These are phyloP conservation scores for Eriosoma lanigerum DNA, from an alignment of 1,140 invertebrate genomes.

Conservation along the genomic window DNA sequence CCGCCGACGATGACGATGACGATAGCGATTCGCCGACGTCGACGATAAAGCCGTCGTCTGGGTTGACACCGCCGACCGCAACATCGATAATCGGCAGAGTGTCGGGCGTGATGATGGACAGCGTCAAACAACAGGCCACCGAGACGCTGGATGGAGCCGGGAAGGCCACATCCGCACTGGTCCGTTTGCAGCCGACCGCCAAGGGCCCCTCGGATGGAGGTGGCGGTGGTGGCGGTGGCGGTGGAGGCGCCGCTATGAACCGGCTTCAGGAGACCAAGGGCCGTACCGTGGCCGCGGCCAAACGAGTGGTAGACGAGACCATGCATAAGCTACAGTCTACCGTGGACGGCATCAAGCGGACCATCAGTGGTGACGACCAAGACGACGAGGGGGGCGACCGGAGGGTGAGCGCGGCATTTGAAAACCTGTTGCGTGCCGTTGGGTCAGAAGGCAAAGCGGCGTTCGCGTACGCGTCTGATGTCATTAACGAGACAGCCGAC, in stretches of 20 bases:
- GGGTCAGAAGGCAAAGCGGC: slow-evolving; percentile 13
- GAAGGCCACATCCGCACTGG: background rate
- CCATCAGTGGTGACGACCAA: background rate
- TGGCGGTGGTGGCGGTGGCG: background rate
- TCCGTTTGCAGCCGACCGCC: background rate
- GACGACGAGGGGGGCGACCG: background rate
- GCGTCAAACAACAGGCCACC: slow-evolving; percentile 5
- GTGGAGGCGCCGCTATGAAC: background rate
- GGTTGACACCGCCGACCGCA: background rate
- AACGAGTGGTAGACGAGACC: slow-evolving; percentile 17
- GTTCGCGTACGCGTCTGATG: slow-evolving; percentile 30
- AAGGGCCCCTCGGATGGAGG: background rate
- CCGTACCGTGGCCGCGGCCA: slow-evolving; percentile 11
- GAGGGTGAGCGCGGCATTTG: background rate
- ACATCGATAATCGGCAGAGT: background rate
- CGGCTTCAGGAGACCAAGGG: slow-evolving; percentile 19
- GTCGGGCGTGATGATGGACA: background rate
- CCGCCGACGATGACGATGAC: background rate
- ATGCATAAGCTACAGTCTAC: slow-evolving; percentile 16
- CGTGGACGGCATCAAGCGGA: background rate
- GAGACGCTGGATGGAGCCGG: background rate
- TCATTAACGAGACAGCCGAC: slow-evolving; percentile 38
- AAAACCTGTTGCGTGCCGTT: background rate
- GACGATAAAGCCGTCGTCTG: background rate
- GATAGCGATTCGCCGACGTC: too few relatives aligned